Conservation (phyloP, 1,140 invertebrate species). For the Scylla paramamosain region DNA sequence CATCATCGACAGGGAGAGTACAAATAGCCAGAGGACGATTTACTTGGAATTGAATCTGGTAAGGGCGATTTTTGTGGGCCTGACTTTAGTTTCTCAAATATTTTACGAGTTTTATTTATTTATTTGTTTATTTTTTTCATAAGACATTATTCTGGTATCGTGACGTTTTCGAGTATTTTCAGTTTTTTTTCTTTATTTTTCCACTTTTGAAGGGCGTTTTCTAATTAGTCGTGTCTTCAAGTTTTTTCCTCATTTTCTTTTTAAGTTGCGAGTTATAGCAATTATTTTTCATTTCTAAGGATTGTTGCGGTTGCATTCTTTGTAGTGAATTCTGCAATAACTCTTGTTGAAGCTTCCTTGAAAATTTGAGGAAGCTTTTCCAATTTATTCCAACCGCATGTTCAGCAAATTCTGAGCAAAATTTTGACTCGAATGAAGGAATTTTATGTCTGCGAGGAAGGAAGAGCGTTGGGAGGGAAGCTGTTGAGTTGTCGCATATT, state of each 20-base stretch:
- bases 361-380: neutral
- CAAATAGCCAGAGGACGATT: neutral
- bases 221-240: too few species aligned
- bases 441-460: neutral
- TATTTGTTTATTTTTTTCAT: too few species aligned
- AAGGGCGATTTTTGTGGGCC: too few species aligned
- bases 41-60: neutral
- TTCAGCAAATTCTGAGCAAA: neutral
- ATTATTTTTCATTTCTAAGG: too few species aligned
- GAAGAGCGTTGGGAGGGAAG: neutral
- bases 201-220: too few species aligned
- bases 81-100: too few species aligned
- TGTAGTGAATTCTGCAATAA: neutral
- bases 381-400: conserved; percentile 8
- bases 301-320: too few species aligned
- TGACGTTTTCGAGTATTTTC: neutral
- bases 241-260: too few species aligned
- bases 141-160: too few species aligned
- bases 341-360: neutral
- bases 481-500: too few species aligned
- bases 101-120: too few species aligned
- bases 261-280: too few species aligned
- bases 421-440: neutral
- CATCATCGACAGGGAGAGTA: neutral
- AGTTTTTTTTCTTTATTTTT: neutral